Evolutionary conservation across 2,888 invertebrate genomes (phyloP).

Genomic region (Scaptomyza parva): DNA sequence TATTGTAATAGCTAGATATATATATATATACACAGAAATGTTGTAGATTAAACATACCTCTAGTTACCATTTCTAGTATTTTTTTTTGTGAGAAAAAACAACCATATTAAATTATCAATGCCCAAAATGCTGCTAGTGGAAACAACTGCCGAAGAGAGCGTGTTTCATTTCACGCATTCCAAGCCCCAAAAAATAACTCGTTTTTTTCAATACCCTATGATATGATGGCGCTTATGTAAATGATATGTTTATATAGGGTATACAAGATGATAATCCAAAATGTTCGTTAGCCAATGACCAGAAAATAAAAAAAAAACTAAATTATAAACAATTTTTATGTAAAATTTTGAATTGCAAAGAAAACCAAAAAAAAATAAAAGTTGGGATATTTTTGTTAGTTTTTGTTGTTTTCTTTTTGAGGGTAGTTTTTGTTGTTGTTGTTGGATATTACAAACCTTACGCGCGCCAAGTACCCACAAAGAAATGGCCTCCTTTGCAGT

Average conservation of each 20-base stretch:
- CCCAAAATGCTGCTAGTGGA: not conserved
- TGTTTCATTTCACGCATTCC: conserved; percentile 41
- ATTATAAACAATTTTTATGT: conserved; percentile 6
- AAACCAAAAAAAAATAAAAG: conserved; percentile 25
- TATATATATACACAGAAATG: conserved; percentile 12
- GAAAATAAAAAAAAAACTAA: conserved; percentile 23
- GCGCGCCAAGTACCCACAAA: conserved; percentile 96
- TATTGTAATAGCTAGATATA: conserved; percentile 2
- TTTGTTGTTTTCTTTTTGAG: conserved; percentile 25
- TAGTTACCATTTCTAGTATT: conserved; percentile 43
- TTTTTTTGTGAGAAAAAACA: not conserved
- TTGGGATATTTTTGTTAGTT: conserved; percentile 30
- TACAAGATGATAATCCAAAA: conserved; percentile 41
- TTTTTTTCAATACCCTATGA: conserved; percentile 27
- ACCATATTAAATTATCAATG: not conserved
- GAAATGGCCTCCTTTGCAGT: conserved; percentile 97
- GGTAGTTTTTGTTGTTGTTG: conserved; percentile 20
- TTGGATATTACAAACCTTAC: conserved; percentile 89
- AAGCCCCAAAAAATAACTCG: not conserved
- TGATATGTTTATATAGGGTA: conserved; percentile 40
- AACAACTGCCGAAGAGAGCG: not conserved
- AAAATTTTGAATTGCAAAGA: conserved; percentile 37
- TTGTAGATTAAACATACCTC: conserved; percentile 64
- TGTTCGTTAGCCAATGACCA: conserved; percentile 55
- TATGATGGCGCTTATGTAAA: conserved; percentile 57